Conservation (phyloP, 2,888 invertebrate genomes). For the Pemphredon lugubris region DNA sequence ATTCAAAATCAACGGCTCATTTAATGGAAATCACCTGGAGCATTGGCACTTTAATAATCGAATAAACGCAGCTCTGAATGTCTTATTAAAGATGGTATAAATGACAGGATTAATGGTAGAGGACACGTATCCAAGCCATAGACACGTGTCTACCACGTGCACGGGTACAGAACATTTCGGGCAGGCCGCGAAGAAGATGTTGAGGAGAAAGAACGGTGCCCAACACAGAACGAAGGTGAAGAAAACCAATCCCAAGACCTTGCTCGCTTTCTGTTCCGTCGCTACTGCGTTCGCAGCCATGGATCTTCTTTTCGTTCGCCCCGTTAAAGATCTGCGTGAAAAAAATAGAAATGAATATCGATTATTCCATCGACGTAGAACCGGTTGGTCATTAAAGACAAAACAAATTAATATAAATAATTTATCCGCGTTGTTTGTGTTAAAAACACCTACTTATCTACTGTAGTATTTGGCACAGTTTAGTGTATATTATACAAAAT, state of each 20-base stretch:
- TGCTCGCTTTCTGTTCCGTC: conserved; percentile 97
- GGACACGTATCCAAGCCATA: conserved; percentile 96
- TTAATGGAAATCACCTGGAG: conserved; percentile 88
- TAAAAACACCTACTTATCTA: too few species aligned
- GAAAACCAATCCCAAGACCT: conserved; percentile 95
- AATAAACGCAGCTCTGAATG: conserved; percentile 93
- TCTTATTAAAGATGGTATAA: conserved; percentile 95
- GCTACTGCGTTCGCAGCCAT: conserved; percentile 91
- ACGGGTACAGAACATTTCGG: conserved; percentile 89
- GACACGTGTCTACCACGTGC: conserved; percentile 89
- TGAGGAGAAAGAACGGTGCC: conserved; percentile 95
- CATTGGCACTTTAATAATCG: conserved; percentile 89
- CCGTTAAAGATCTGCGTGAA: conserved; percentile 85
- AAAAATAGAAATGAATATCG: not conserved
- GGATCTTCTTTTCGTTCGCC: conserved; percentile 87
- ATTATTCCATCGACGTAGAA: too few species aligned
- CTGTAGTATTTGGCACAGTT: too few species aligned
- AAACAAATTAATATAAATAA: too few species aligned
- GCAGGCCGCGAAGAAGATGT: conserved; percentile 93
- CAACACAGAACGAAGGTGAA: conserved; percentile 96
- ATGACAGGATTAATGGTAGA: conserved; percentile 97
- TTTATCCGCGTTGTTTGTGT: not conserved
- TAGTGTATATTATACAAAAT: too few species aligned
- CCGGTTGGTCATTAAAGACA: too few species aligned
- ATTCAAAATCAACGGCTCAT: too few species aligned